A percentile compares a stretch with the other conserved stretches of the same genome.
These are phyloP conservation scores for Frieseomelitta varia DNA, from an alignment of 1,140 invertebrate species.

Conservation along the genomic window DNA sequence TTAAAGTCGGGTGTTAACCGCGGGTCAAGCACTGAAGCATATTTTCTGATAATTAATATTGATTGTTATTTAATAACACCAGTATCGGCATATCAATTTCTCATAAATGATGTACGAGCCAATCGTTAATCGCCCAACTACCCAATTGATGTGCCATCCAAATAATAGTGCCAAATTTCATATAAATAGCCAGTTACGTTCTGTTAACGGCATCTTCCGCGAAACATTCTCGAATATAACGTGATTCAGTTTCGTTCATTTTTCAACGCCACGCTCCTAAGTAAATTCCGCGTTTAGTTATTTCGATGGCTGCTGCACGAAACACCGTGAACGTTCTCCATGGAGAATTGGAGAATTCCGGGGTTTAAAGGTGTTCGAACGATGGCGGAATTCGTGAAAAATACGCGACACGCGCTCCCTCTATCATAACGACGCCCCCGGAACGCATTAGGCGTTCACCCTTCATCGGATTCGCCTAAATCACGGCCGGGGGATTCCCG, in stretches of 20 bases:
- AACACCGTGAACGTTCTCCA: background rate
- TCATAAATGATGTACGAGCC: constrained; percentile 41
- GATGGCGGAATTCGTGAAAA: background rate
- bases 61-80: constrained; percentile 44
- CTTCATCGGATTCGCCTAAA: constrained; percentile 53
- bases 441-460: constrained; percentile 37
- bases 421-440: constrained; percentile 31
- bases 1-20: background rate
- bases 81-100: constrained; percentile 37
- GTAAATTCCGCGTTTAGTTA: background rate
- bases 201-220: background rate
- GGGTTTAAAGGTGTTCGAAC: background rate
- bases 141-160: no score
- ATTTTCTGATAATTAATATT: constrained; percentile 40
- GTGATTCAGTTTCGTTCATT: background rate
- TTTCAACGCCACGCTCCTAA: background rate
- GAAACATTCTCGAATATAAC: background rate
- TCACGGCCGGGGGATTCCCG: constrained; percentile 25
- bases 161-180: constrained; percentile 18
- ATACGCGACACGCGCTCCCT: background rate
- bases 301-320: background rate
- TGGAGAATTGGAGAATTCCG: background rate
- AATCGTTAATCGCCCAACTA: constrained; percentile 30
- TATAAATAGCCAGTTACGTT: background rate
- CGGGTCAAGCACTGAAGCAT: background rate